These are phyloP conservation scores for Candoia aspera DNA, from an alignment of 2,113 vertebrate genomes.

Conservation along the genomic window DNA sequence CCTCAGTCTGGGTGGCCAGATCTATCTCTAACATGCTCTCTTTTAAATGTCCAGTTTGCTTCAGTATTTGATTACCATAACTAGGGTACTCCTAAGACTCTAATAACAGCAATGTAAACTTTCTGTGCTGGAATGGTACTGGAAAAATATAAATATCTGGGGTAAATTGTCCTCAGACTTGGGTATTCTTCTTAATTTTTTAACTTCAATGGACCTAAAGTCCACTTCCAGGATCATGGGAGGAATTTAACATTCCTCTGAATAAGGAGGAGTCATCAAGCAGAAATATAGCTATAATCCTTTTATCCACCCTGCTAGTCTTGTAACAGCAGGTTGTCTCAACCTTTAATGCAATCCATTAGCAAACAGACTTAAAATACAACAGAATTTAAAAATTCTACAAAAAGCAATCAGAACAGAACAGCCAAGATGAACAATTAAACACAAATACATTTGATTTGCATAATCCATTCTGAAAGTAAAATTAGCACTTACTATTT, in stretches of 20 bases:
- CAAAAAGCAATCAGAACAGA: not conserved
- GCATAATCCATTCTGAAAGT: constrained; percentile 32
- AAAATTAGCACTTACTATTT: constrained; percentile 24
- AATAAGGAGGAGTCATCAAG: not conserved
- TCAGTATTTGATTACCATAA: not conserved
- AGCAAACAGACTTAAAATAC: constrained; percentile 5
- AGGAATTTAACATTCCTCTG: not conserved
- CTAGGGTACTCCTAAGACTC: not conserved
- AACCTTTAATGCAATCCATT: not conserved
- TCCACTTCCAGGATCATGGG: not conserved
- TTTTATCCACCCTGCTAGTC: not conserved
- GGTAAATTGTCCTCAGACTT: not conserved
- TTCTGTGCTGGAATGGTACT: not conserved
- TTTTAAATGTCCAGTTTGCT: not conserved
- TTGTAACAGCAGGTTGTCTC: not conserved
- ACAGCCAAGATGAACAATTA: constrained; percentile 17
- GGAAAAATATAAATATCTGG: not conserved
- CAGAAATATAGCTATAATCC: not conserved
- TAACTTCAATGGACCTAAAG: not conserved
- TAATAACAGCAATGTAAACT: not conserved
- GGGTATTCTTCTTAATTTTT: not conserved
- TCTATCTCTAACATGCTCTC: not conserved
- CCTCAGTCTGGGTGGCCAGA: not conserved
- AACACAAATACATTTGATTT: constrained; percentile 23
- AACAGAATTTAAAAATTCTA: not conserved